Percentiles rank a stretch among this genome's conserved stretches.
Conservation (phyloP, 2,113 vertebrate species). For the Callipepla squamata region DNA sequence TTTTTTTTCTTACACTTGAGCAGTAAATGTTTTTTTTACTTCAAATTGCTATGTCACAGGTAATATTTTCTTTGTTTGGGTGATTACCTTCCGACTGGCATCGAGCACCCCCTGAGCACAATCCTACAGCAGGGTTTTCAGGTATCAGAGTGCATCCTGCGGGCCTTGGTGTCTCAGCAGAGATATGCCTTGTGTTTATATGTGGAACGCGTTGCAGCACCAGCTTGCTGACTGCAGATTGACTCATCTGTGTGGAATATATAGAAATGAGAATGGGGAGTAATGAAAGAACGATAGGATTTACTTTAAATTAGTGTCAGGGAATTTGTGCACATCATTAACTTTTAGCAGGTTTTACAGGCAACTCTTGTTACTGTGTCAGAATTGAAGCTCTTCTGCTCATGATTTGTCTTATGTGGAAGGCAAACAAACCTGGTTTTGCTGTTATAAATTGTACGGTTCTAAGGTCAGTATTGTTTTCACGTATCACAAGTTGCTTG, state of each 20-base stretch:
- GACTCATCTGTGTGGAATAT: not conserved
- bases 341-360: not conserved
- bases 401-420: not conserved
- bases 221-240: not conserved
- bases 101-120: not conserved
- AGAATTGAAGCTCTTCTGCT: not conserved
- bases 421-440: not conserved
- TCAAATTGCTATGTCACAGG: fast-evolving
- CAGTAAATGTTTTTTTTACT: not conserved
- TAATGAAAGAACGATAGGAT: not conserved
- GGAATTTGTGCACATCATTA: not conserved
- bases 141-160: fast-evolving
- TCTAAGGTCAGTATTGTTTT: slow-evolving; percentile 70
- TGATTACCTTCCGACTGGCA: not conserved
- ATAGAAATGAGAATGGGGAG: not conserved
- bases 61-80: not conserved
- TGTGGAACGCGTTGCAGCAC: not conserved
- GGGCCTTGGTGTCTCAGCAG: not conserved
- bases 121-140: not conserved
- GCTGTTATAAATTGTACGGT: slow-evolving; percentile 42
- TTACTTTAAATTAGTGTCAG: not conserved
- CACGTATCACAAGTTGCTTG: slow-evolving; percentile 64
- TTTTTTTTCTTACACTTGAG: not conserved
- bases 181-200: not conserved
- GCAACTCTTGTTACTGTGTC: not conserved